Base-by-base conservation (phyloP, 2,888 invertebrate species). In the Stegophylla sp. region DNA sequence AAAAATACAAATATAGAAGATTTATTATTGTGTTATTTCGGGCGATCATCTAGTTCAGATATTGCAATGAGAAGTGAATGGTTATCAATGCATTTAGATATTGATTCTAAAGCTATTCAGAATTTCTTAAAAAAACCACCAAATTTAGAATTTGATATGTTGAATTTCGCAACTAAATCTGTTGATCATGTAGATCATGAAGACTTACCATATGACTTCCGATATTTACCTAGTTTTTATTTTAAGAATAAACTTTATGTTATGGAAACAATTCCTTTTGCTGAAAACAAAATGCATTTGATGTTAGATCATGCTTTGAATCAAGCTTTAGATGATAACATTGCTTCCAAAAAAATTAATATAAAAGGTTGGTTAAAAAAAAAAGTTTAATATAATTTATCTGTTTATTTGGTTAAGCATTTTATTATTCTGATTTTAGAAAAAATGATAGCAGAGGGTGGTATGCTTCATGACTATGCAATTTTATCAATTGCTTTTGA, bases 31-130 rank as follows among this genome's bases (percentile, higher is more conserved):
- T 79, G 69, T n/a, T 79, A 79, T 51, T 79, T 79, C 71, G 79
- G 71, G 7, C 79, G 79, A 0, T 79, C 79, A 13, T 79, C 79
- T 1, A 71, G 48, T 51, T 61, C 69, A n/a, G 79, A 79, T 79
- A 48, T 79, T 48, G 4, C 1, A 9, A 48, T 61, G 23, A 79
- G 79, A 71, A 71, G 71, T 51, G 10, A 79, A 41, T 82, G 1
- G 82, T 85, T 0, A 82, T 82, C 1, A 84, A 84, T 85, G 85
- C 82, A 71, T 0, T 5, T 67, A 26, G 63, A 53, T 69, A 43
- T 82, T 53, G 81, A 82, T 10, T 3, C 13, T 72, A 53, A 67
- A 51, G 74, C n/a, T 53, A 75, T 72, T 59, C 41, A 23, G 1
- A 20, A 64, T 48, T 61, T 77, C 63, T n/a, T 82, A 17, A 61